Percentiles rank a stretch among this genome's conserved stretches.
Evolutionary conservation across 1,140 invertebrate genomes (phyloP).

Genomic region (Brachionus paranguensis): DNA sequence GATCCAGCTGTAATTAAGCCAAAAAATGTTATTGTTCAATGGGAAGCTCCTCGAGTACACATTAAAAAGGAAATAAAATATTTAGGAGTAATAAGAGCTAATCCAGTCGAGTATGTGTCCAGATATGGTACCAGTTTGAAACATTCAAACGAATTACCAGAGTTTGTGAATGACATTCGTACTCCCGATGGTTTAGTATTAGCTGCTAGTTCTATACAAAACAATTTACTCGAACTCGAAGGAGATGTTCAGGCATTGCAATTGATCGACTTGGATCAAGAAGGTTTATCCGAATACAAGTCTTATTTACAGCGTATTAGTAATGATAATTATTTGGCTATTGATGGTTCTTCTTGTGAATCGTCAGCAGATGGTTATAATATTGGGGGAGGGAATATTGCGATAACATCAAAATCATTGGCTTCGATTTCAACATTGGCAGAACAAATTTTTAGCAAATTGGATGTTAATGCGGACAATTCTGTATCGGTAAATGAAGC

Average conservation of each 20-base stretch:
- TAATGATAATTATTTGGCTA: not conserved
- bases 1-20: not conserved
- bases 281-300: constrained; percentile 13
- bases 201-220: not conserved
- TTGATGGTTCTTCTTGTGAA: not conserved
- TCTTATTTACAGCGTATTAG: not conserved
- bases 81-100: constrained; percentile 17
- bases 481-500: not conserved
- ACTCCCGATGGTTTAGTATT: constrained; percentile 7
- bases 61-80: constrained; percentile 19
- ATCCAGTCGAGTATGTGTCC: not conserved
- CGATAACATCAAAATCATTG: not conserved
- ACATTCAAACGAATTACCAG: constrained; percentile 1
- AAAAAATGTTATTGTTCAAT: constrained; percentile 35
- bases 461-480: not conserved
- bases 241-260: not conserved
- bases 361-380: not conserved
- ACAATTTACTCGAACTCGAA: not conserved
- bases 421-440: not conserved
- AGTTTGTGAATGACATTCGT: not conserved
- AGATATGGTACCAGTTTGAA: constrained; percentile 2
- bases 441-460: not conserved
- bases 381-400: too few relatives aligned
- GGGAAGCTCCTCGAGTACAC: constrained; percentile 1
- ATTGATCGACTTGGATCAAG: not conserved